Evolutionary conservation across 1,140 invertebrate genomes (phyloP).

Genomic region (Cylas formicarius): DNA sequence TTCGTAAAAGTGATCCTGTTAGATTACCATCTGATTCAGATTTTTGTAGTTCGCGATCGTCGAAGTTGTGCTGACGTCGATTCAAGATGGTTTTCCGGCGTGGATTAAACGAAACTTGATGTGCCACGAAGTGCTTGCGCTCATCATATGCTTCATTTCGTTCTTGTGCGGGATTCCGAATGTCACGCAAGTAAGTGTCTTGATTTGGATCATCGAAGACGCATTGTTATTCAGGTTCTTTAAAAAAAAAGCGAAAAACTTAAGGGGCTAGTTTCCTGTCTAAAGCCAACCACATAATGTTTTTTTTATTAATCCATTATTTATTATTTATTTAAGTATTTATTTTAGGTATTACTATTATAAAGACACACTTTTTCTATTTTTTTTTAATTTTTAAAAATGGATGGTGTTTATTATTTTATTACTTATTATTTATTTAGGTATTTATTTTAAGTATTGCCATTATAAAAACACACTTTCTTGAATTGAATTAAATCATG

Average conservation of each 20-base stretch:
- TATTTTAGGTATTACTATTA: constrained; percentile 4
- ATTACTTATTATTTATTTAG: neutral
- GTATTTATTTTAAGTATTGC: neutral
- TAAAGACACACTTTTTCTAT: neutral
- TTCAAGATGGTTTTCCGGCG: constrained; percentile 82
- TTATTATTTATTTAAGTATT: neutral
- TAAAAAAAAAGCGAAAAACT: too few species aligned
- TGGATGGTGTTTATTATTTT: neutral
- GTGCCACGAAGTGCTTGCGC: constrained; percentile 79
- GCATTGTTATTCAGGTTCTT: too few species aligned
- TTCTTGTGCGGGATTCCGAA: constrained; percentile 79
- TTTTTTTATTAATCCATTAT: neutral
- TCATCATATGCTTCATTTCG: constrained; percentile 74
- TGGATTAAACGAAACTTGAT: constrained; percentile 73
- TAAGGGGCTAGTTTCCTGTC: too few species aligned
- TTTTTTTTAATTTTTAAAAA: neutral
- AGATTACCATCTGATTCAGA: constrained; percentile 26
- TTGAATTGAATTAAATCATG: neutral
- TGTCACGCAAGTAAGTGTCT: constrained; percentile 63
- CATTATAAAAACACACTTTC: neutral
- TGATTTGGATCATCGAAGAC: too few species aligned
- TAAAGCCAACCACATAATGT: too few species aligned
- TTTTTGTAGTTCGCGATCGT: constrained; percentile 74
- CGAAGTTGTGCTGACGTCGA: constrained; percentile 85
- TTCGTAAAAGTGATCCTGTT: constrained; percentile 3